Evolutionary conservation across 1,140 invertebrate genomes (phyloP).

Genomic region (Lordiphosa clarofinis): DNA sequence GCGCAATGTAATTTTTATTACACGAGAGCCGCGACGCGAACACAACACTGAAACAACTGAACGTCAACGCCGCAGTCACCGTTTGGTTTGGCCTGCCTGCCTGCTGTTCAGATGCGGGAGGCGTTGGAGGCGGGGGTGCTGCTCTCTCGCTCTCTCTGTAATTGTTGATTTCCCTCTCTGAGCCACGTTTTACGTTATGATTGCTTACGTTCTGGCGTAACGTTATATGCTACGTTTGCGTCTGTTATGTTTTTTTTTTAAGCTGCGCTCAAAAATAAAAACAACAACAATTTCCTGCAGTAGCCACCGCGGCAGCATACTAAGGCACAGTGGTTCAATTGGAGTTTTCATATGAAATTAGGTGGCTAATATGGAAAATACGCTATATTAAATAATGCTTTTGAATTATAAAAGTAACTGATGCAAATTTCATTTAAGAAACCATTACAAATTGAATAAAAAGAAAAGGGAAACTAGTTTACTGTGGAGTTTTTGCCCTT

Average conservation of each 20-base stretch:
- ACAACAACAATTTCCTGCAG: constrained; percentile 42
- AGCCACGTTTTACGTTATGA: background rate
- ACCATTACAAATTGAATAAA: no score
- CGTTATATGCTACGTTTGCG: constrained; percentile 15
- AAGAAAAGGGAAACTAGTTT: no score
- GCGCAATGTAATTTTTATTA: constrained; percentile 70
- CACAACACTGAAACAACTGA: constrained; percentile 37
- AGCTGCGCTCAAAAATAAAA: constrained; percentile 48
- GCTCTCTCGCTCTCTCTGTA: constrained; percentile 19
- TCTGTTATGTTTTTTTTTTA: constrained; percentile 29
- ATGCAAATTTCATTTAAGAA: no score
- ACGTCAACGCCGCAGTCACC: constrained; percentile 48
- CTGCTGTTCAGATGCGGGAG: constrained; percentile 21
- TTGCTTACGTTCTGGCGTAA: constrained; percentile 27
- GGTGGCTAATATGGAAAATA: background rate
- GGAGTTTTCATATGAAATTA: background rate
- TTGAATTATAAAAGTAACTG: no score
- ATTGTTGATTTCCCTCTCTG: constrained; percentile 16
- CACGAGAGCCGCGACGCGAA: constrained; percentile 55
- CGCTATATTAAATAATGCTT: no score
- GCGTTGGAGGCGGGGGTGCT: background rate
- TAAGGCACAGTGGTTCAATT: constrained; percentile 37
- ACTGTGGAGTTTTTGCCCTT: no score
- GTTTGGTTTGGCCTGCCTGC: constrained; percentile 20
- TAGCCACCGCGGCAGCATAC: constrained; percentile 30